A percentile compares a stretch with the other conserved stretches of the same genome.
Conservation (phyloP, 1,140 invertebrate species). For the Psilanteris sp. region DNA sequence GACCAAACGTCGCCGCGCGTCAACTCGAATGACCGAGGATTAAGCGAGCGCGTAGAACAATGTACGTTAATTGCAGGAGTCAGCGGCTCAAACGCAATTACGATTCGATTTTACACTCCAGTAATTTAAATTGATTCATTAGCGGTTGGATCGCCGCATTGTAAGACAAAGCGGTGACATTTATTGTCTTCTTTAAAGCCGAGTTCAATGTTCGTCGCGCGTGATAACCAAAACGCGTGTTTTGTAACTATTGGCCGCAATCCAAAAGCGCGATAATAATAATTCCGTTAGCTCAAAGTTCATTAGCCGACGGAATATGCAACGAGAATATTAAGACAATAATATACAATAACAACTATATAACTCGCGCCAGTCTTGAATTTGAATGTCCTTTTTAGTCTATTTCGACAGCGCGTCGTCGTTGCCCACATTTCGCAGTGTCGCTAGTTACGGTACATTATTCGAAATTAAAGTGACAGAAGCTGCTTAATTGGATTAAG, state of each 20-base stretch:
- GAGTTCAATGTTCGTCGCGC: conserved; percentile 54
- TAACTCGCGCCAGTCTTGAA: conserved; percentile 7
- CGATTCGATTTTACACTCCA: conserved; percentile 3
- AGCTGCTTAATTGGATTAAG: conserved; percentile 51
- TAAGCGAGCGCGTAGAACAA: no score
- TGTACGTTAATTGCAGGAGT: no score
- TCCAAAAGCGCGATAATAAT: conserved; percentile 63
- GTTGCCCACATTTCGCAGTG: conserved; percentile 28
- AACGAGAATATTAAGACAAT: conserved; percentile 54
- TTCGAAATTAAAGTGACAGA: conserved; percentile 38
- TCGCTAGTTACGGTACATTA: conserved; percentile 39
- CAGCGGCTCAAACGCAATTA: no score
- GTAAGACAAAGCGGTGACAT: conserved; percentile 22
- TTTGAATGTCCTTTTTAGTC: conserved; percentile 30
- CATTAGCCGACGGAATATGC: conserved; percentile 58
- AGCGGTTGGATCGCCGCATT: conserved; percentile 1
- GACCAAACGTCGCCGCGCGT: no score
- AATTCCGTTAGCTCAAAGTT: conserved; percentile 61
- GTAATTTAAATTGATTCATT: conserved; percentile 18
- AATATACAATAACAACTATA: conserved; percentile 52
- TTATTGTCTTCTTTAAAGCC: conserved; percentile 29
- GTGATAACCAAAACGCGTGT: conserved; percentile 55
- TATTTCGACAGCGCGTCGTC: conserved; percentile 3
- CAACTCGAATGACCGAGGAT: no score
- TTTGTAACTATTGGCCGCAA: conserved; percentile 60